A percentile compares a stretch with the other conserved stretches of the same genome.
These are phyloP conservation scores for Ennomos fuscantarius DNA, from an alignment of 2,888 invertebrate genomes.

Conservation along the genomic window DNA sequence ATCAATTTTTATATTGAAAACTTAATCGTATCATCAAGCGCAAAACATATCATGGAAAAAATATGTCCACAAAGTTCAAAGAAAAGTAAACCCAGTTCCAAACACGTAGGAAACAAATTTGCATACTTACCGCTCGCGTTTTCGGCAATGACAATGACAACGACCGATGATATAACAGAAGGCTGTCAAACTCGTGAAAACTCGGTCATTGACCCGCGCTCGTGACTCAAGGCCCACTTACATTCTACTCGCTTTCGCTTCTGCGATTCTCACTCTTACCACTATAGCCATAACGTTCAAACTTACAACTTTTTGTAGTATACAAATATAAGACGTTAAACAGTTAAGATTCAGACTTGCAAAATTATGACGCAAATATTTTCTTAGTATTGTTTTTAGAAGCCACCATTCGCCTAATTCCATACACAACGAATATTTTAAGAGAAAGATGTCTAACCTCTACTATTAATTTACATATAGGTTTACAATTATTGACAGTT, in stretches of 20 bases:
- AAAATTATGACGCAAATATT: conserved; percentile 60
- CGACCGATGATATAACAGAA: conserved; percentile 84
- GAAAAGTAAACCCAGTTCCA: conserved; percentile 61
- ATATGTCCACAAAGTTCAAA: conserved; percentile 44
- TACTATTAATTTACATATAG: conserved; percentile 1
- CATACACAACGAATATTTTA: conserved; percentile 36
- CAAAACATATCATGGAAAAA: conserved; percentile 46
- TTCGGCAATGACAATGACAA: conserved; percentile 86
- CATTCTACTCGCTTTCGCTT: conserved; percentile 67
- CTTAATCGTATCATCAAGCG: conserved; percentile 3
- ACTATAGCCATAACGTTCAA: conserved; percentile 64
- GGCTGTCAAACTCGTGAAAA: conserved; percentile 85
- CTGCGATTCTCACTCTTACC: conserved; percentile 72
- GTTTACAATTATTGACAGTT: background rate
- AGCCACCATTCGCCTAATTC: conserved; percentile 39
- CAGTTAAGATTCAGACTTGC: conserved; percentile 63
- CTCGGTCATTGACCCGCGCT: conserved; percentile 83
- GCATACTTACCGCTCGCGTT: conserved; percentile 59
- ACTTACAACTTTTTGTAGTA: conserved; percentile 51
- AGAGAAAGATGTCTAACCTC: conserved; percentile 5
- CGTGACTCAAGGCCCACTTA: conserved; percentile 59
- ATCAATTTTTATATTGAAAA: too few relatives aligned
- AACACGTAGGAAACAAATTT: conserved; percentile 68
- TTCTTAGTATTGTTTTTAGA: conserved; percentile 41
- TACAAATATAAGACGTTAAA: conserved; percentile 48